Conservation (phyloP, 2,888 invertebrate species). For the Acrobasis repandana region DNA sequence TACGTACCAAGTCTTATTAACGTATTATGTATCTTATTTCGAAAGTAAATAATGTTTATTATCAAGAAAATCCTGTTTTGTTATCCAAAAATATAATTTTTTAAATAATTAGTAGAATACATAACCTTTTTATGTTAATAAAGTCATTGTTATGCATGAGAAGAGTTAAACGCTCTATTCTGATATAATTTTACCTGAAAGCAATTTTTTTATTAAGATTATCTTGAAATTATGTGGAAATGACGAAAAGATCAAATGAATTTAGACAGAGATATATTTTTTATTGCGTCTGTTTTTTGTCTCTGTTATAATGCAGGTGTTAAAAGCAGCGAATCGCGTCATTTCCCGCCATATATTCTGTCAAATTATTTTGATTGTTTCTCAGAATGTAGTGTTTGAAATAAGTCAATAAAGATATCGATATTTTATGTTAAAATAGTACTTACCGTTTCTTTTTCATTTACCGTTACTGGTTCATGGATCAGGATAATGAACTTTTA, state of each 20-base stretch:
- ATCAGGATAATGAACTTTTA: too few species aligned
- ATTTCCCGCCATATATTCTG: slow-evolving; percentile 25
- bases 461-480: background rate
- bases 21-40: slow-evolving; percentile 3
- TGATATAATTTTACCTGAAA: background rate
- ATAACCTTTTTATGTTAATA: background rate
- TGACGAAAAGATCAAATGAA: background rate
- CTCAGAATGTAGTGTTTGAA: slow-evolving; percentile 15
- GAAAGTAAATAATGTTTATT: background rate
- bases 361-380: slow-evolving; percentile 18
- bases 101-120: background rate
- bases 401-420: slow-evolving; percentile 3
- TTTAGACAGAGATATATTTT: slow-evolving; percentile 23
- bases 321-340: slow-evolving; percentile 23
- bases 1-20: background rate
- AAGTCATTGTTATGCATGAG: background rate
- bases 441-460: background rate
- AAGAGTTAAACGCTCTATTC: background rate
- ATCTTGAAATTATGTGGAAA: background rate
- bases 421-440: background rate
- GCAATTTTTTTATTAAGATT: background rate
- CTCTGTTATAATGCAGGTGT: slow-evolving; percentile 18
- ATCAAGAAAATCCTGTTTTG: background rate
- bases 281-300: slow-evolving; percentile 28
- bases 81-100: background rate